Evolutionary conservation across 2,797 vertebrate species (phyloP).

Genomic region (Phoebastria nigripes): DNA sequence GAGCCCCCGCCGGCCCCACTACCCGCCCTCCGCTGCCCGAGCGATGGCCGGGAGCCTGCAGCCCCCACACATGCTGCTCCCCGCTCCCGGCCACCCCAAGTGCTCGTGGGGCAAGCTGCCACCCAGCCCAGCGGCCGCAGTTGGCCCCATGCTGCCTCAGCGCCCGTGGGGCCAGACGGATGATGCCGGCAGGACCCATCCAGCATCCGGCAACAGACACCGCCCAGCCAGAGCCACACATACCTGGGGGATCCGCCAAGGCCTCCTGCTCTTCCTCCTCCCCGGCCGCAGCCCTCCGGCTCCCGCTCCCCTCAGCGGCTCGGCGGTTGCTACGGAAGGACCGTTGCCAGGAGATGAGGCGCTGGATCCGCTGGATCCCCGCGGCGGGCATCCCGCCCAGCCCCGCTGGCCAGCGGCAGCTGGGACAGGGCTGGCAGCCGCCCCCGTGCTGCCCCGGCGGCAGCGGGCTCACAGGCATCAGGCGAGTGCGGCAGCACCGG

Average conservation of each 20-base stretch:
- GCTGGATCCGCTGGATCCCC: background rate
- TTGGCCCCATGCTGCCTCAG: background rate
- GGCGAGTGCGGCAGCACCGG: background rate
- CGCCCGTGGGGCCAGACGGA: fast-evolving
- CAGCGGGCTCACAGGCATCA: background rate
- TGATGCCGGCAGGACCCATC: background rate
- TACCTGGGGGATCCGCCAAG: background rate
- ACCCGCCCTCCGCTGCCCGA: fast-evolving
- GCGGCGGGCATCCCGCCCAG: background rate
- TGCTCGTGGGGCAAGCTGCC: fast-evolving
- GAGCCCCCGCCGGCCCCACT: fast-evolving
- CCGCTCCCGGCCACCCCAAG: fast-evolving
- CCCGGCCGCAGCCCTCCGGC: background rate
- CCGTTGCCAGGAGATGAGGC: conserved; percentile 46
- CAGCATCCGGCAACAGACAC: background rate
- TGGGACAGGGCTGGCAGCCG: background rate
- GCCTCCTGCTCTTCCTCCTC: background rate
- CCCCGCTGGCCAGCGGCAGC: background rate
- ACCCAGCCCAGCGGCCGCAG: background rate
- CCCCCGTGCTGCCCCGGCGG: background rate
- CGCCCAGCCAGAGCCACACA: background rate
- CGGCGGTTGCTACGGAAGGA: conserved; percentile 39
- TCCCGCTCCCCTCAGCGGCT: background rate
- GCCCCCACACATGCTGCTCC: fast-evolving
- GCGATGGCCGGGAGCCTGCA: background rate